A percentile compares a stretch with the other conserved stretches of the same genome.
Conservation (phyloP, 1,140 invertebrate genomes). For the Coptotermes formosanus region DNA sequence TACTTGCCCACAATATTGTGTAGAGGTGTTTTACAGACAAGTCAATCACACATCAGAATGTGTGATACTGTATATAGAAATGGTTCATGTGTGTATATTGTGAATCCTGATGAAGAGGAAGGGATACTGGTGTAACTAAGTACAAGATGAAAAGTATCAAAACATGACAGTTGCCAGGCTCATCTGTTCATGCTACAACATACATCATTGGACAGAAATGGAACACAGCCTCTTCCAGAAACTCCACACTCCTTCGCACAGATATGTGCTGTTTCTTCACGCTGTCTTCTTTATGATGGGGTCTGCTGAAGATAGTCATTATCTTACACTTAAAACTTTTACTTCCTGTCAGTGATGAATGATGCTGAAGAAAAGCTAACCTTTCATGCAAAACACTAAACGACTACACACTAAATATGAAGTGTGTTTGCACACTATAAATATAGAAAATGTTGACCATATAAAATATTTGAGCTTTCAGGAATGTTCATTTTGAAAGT, state of each 20-base stretch:
- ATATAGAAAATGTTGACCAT: constrained; percentile 4
- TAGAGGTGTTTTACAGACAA: background rate
- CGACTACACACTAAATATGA: background rate
- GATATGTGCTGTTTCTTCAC: too few relatives aligned
- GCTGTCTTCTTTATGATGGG: background rate
- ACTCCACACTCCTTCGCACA: too few relatives aligned
- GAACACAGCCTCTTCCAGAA: background rate
- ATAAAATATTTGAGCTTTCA: background rate
- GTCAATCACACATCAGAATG: background rate
- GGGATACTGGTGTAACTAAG: background rate
- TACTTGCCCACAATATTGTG: too few relatives aligned
- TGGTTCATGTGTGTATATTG: background rate
- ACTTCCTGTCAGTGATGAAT: background rate
- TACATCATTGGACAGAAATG: background rate
- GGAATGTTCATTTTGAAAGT: constrained; percentile 20
- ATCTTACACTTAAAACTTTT: background rate
- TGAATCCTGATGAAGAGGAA: constrained; percentile 5
- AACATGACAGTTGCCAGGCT: background rate
- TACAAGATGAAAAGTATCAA: background rate
- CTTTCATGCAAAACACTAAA: background rate
- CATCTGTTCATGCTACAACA: background rate
- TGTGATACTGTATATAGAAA: background rate
- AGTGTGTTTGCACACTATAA: constrained; percentile 20
- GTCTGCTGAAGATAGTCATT: background rate
- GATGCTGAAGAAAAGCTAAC: background rate